phyloP scores from a whole-genome alignment of 2,888 invertebrate genomes.

The Leptinotarsa juncta region DNA sequence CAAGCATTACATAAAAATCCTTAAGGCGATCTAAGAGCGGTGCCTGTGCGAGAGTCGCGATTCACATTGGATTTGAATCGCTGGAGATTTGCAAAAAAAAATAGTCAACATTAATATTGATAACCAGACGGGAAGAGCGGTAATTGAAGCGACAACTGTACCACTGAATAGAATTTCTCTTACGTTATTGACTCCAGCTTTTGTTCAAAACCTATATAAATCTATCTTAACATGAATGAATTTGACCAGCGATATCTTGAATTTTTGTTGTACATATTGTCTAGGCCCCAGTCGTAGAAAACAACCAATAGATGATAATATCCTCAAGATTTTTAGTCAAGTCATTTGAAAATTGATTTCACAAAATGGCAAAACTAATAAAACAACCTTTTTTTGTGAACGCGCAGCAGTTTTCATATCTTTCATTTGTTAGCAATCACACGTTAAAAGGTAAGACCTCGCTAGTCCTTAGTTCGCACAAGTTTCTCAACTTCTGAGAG shows the following conservation, averaged over 20 bases:
- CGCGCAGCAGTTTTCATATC: no score
- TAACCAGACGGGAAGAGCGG: constrained; percentile 73
- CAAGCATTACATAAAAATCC: no score
- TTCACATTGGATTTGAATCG: no score
- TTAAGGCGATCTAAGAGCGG: no score
- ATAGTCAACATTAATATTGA: constrained; percentile 80
- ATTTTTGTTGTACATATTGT: constrained; percentile 56
- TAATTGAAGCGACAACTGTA: constrained; percentile 76
- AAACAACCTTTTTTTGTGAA: background rate
- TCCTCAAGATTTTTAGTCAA: constrained; percentile 43
- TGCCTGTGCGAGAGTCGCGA: no score
- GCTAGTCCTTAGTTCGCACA: no score
- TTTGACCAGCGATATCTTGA: constrained; percentile 65
- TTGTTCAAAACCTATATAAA: constrained; percentile 74
- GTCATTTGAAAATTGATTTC: background rate
- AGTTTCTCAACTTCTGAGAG: no score
- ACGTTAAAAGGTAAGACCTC: no score
- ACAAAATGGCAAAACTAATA: background rate
- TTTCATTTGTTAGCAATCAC: no score
- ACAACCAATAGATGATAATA: constrained; percentile 40
- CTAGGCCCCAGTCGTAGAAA: constrained; percentile 56
- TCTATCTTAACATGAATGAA: constrained; percentile 69
- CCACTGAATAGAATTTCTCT: constrained; percentile 76
- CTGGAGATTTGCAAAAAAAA: no score
- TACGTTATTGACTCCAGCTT: constrained; percentile 73